A percentile compares a stretch with the other conserved stretches of the same genome.
Evolutionary conservation across 1,140 invertebrate species (phyloP).

Genomic region (Sitodiplosis mosellana): DNA sequence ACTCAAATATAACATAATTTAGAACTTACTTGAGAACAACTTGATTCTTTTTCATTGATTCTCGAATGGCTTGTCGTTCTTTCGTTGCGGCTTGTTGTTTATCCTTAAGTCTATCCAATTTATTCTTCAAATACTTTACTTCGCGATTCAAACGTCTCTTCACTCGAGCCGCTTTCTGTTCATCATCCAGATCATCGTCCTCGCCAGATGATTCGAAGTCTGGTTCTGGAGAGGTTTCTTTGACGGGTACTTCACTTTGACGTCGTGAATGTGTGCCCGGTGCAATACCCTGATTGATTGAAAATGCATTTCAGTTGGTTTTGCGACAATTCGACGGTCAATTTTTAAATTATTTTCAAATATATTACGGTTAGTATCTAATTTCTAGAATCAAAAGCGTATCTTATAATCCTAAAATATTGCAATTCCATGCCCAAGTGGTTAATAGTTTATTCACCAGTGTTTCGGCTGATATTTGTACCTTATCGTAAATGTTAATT

Average conservation of each 20-base stretch:
- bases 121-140: slow-evolving; percentile 52
- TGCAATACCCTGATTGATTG: too few species aligned
- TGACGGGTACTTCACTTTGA: slow-evolving; percentile 11
- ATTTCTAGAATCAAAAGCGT: too few species aligned
- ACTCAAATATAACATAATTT: background rate
- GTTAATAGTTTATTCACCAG: too few species aligned
- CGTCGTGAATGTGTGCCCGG: slow-evolving; percentile 6
- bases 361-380: too few species aligned
- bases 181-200: slow-evolving; percentile 50
- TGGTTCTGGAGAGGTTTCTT: slow-evolving; percentile 25
- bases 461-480: too few species aligned
- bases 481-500: too few species aligned
- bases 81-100: slow-evolving; percentile 58
- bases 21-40: slow-evolving; percentile 38
- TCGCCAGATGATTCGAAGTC: slow-evolving; percentile 33
- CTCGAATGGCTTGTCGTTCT: slow-evolving; percentile 56
- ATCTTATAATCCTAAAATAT: too few species aligned
- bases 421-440: too few species aligned
- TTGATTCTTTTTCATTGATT: slow-evolving; percentile 62
- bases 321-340: too few species aligned
- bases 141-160: slow-evolving; percentile 42
- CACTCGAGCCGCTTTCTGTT: slow-evolving; percentile 40
- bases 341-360: too few species aligned
- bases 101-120: slow-evolving; percentile 58
- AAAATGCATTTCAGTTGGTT: too few species aligned